Percentiles rank a stretch among this genome's conserved stretches.
phyloP scores from a whole-genome alignment of 2,797 vertebrate species.

The Enoplosus armatus region DNA sequence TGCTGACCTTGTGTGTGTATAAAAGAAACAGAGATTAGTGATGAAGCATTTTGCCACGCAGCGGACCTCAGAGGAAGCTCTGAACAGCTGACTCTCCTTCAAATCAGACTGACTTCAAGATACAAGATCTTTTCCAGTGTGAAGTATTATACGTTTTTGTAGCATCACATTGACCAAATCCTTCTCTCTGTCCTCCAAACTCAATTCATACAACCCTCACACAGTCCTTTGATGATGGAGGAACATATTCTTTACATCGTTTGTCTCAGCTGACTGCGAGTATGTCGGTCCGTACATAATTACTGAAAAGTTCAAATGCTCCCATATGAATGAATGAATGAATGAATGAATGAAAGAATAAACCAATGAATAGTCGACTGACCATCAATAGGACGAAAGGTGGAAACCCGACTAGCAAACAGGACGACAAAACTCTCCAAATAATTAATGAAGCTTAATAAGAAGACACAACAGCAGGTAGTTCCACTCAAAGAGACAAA shows the following conservation, averaged over 20 bases:
- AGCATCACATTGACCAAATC: neutral
- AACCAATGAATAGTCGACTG: neutral
- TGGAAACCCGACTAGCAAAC: conserved; percentile 27
- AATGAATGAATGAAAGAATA: conserved; percentile 7
- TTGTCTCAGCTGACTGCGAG: neutral
- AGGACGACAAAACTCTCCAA: conserved; percentile 14
- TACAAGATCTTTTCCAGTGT: neutral
- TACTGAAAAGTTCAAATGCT: neutral
- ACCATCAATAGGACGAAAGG: conserved; percentile 11
- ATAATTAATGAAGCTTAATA: conserved; percentile 52
- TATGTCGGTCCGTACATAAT: neutral
- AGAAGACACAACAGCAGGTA: conserved; percentile 35
- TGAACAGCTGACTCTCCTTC: neutral
- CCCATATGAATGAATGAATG: neutral
- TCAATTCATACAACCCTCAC: neutral
- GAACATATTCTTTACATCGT: neutral
- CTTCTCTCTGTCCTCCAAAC: neutral
- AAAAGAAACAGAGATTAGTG: conserved; percentile 33
- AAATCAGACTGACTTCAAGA: neutral
- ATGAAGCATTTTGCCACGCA: conserved; percentile 44
- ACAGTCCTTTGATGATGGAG: neutral
- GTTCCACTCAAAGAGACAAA: conserved; percentile 26
- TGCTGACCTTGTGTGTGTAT: neutral
- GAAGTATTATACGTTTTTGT: no score
- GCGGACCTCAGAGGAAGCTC: conserved; percentile 15